These are phyloP conservation scores for Lindbergichthys nudifrons DNA, from an alignment of 2,797 vertebrate genomes.

Conservation along the genomic window DNA sequence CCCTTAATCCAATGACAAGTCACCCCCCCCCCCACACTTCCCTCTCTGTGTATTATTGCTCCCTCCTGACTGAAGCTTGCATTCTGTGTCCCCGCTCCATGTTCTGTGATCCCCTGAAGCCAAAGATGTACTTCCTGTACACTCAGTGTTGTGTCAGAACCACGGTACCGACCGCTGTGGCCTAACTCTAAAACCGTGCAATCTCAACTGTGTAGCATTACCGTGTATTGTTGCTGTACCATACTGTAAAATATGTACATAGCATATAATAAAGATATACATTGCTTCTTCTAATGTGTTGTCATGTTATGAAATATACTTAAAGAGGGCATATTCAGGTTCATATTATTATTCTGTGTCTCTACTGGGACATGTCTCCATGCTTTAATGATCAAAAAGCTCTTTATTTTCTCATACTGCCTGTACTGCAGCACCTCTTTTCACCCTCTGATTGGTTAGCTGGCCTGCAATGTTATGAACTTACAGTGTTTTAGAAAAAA, in stretches of 20 bases:
- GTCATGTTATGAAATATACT: background rate
- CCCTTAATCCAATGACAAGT: slow-evolving; percentile 2
- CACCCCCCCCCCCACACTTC: background rate
- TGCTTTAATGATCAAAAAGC: too few species aligned
- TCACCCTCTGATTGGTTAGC: too few species aligned
- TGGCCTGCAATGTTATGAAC: too few species aligned
- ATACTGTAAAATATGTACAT: slow-evolving; percentile 86
- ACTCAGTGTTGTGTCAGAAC: slow-evolving; percentile 53
- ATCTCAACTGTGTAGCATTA: slow-evolving; percentile 80
- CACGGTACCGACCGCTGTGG: slow-evolving; percentile 79
- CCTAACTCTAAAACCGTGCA: slow-evolving; percentile 81
- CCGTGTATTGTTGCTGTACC: slow-evolving; percentile 78
- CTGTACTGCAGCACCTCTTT: too few species aligned
- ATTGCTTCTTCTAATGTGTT: slow-evolving; percentile 74
- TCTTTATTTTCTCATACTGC: too few species aligned
- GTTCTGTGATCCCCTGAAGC: slow-evolving; percentile 63
- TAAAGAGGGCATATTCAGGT: too few species aligned
- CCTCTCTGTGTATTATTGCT: background rate
- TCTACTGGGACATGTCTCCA: too few species aligned
- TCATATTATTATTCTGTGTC: too few species aligned
- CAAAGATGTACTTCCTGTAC: slow-evolving; percentile 78
- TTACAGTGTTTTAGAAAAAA: too few species aligned
- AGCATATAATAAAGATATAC: slow-evolving; percentile 84
- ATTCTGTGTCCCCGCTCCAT: slow-evolving; percentile 9
- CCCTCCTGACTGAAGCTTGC: slow-evolving; percentile 17